Conservation (phyloP, 1,140 invertebrate species). For the Pinna nobilis region DNA sequence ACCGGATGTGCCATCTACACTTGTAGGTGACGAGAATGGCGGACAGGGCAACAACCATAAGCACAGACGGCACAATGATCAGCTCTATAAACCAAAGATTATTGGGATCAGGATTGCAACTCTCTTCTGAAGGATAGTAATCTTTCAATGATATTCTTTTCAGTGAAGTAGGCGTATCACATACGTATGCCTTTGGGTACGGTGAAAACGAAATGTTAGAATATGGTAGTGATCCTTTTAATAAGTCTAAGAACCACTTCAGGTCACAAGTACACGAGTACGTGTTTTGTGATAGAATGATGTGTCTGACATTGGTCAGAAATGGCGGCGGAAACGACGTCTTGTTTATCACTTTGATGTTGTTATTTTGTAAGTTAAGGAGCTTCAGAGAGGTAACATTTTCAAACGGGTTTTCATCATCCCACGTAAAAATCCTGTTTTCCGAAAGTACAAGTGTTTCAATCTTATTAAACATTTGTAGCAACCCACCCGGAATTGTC, state of each 20-base stretch:
- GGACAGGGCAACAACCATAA: neutral
- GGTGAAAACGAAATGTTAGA: no score
- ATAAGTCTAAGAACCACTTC: conserved; percentile 15
- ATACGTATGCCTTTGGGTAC: conserved; percentile 13
- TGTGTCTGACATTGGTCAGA: neutral
- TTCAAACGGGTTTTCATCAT: neutral
- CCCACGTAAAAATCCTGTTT: no score
- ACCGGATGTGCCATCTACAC: conserved; percentile 15
- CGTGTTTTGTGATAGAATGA: conserved; percentile 8
- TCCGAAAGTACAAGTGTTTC: no score
- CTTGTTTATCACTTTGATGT: conserved; percentile 6
- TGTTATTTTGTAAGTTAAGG: neutral
- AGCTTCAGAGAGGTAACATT: neutral
- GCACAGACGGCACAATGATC: neutral
- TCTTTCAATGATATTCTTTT: neutral
- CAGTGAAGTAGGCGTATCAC: neutral
- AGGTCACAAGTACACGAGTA: conserved; percentile 26
- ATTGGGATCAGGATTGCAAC: conserved; percentile 1
- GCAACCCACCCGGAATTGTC: no score
- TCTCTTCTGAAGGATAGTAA: neutral
- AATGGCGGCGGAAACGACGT: neutral
- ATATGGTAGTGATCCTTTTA: neutral
- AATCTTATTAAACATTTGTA: no score
- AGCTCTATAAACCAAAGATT: neutral
- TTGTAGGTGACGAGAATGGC: neutral